Conservation (phyloP, 2,888 invertebrate species). For the Thyatira batis region DNA sequence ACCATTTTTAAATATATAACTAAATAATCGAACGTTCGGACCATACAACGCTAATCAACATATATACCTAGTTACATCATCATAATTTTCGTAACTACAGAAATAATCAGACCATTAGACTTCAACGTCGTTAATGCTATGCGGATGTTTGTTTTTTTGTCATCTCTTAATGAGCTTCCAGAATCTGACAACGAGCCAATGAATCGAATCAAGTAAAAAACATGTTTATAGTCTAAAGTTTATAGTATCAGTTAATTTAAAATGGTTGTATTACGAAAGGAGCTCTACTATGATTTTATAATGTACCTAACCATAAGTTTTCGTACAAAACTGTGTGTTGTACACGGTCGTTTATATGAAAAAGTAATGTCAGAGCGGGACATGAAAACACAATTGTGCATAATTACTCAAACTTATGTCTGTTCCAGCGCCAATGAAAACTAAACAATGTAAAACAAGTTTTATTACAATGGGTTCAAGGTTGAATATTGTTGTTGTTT, state of each 20-base stretch:
- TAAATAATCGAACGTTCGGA: neutral
- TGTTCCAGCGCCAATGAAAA: slow-evolving; percentile 31
- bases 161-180: no score
- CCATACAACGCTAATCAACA: neutral
- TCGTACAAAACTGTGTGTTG: neutral
- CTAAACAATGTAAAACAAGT: slow-evolving; percentile 35
- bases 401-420: slow-evolving; percentile 74
- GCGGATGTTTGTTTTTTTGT: neutral
- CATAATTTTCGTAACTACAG: no score
- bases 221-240: no score
- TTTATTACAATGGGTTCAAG: slow-evolving; percentile 39
- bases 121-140: neutral
- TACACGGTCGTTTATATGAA: slow-evolving; percentile 37
- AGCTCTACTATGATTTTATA: no score
- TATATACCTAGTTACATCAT: no score
- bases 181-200: no score
- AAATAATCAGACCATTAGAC: neutral
- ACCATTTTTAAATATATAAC: neutral
- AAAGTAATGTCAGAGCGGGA: slow-evolving; percentile 50
- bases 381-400: slow-evolving; percentile 66
- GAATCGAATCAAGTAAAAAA: no score
- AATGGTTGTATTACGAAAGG: no score
- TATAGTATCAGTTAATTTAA: no score
- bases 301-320: neutral
- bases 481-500: slow-evolving; percentile 46